A percentile compares a stretch with the other conserved stretches of the same genome.
Evolutionary conservation across 2,113 vertebrate genomes (phyloP).

Genomic region (Burhinus oedicnemus): DNA sequence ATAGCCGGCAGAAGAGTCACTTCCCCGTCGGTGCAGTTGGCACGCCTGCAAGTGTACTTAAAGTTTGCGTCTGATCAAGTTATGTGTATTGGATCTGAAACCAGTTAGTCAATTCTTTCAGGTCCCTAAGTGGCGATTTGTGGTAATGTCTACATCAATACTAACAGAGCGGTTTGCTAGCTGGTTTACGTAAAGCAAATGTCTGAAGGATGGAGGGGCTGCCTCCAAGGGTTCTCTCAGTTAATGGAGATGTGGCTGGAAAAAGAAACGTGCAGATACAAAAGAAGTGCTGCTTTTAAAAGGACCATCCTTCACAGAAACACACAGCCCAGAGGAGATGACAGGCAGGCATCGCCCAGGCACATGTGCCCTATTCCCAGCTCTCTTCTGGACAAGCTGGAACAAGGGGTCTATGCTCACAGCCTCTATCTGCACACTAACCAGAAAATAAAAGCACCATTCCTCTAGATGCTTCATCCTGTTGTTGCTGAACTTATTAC

Average conservation of each 20-base stretch:
- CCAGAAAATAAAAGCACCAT: background rate
- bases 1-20: constrained; percentile 64
- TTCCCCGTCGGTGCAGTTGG: constrained; percentile 69
- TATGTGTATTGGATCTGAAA: constrained; percentile 87
- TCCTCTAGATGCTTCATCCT: background rate
- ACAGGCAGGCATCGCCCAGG: background rate
- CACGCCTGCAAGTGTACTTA: constrained; percentile 83
- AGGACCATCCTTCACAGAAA: background rate
- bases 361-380: fast-evolving
- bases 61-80: constrained; percentile 87
- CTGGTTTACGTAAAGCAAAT: constrained; percentile 81
- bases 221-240: constrained; percentile 44
- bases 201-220: constrained; percentile 67
- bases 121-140: constrained; percentile 88
- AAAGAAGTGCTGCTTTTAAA: background rate
- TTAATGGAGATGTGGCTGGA: constrained; percentile 32
- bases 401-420: background rate
- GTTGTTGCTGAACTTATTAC: too few species aligned
- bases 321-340: background rate
- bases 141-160: constrained; percentile 89
- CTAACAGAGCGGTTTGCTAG: constrained; percentile 75
- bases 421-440: background rate
- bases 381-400: background rate
- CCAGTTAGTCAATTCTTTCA: constrained; percentile 85
- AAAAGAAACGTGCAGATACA: background rate